Base-by-base conservation (phyloP, 2,888 invertebrate species). In the Leptothorax acervorum region DNA sequence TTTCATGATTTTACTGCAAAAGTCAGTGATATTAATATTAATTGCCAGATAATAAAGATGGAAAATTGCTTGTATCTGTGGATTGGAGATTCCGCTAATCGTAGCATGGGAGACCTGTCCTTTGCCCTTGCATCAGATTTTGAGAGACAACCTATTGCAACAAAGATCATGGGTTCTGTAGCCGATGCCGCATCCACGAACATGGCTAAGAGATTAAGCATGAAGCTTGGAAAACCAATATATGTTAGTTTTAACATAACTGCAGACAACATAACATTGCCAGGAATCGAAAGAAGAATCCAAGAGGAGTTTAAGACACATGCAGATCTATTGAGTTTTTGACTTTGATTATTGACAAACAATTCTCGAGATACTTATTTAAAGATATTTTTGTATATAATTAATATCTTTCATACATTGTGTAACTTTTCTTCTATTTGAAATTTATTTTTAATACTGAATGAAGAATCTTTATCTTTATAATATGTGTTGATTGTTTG, bases 201-300 rank as follows among this genome's bases (percentile, higher is more conserved):
- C 81, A 84, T 95, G n/a, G 95, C 95, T 1, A 92, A 89, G 45
- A 93, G 94, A 87, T 88, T 95, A 0, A 92, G 95, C 0, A 94
- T 93, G 81, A 95, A 93, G 82, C 84, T 92, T 4, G 92, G 93
- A 6, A 94, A 93, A 84, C 93, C 94, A 31, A 93, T 95, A 53
- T 95, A 94, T 82, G 92, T 95, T 45, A 95, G 95, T 84, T 95
- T 93, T 84, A 95, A 95, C 84, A n/a, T 95, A 9, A 85, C 88
- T 28, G 87, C 88, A 18, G 91, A 93, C 68, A 93, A 93, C 84
- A 68, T 91, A 8, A 88, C 87, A 5, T 83, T 94, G 62, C 92
- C 91, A 8, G 86, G 23, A 53, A 91, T 95, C 51, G 95, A 95
- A 79, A 93, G 89, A 53, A 92, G 92, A 71, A 89, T 95, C 35